Base-by-base conservation (phyloP, 2,113 vertebrate genomes). In the Pelobates fuscus region DNA sequence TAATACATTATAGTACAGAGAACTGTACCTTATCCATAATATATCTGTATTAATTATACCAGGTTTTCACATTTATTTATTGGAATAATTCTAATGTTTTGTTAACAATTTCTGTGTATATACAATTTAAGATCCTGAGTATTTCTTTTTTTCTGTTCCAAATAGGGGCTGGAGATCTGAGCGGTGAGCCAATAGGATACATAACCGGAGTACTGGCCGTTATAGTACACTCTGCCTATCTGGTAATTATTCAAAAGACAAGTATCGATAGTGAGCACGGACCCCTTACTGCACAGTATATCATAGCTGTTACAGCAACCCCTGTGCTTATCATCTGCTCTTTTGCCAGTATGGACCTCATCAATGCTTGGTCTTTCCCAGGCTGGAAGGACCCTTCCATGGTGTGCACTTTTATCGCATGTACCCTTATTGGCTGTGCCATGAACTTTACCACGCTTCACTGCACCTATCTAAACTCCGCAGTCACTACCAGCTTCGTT, bases 401-500 rank as follows among this genome's bases (percentile, higher is more conserved):
- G 90, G 89, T 93, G 0, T 86, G 87, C 85, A 94, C 94, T 86
- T 98, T 99, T 84, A 49, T 88, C 17, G 78, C 89, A 78, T 96
- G 95, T 54, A 76, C 96, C 73, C 61, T 96, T 77, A 95, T 99
- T 65, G 97, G 96, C 86, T 97, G 96, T n/a, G 95, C 95, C 84
- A 98, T 99, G 96, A 98, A 98, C 89, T 98, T 99, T 87, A 99
- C 97, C 81, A 99, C 97, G 2, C 88, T 98, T 41, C 96, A 98
- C 81, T 99, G 97, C 82, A 99, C 97, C 72, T 98, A 98, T 85
- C 94, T 98, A 86, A 99, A 99, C 91, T 99, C 97, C 0, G 97
- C 97, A 0, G 95, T 99, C 85, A 99, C 97, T 88, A 99, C 97
- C 84, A 99, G 97, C 87, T 99, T 99, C 0, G 97, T 99, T 1